These are phyloP conservation scores for Drosophila busckii DNA, from an alignment of 1,140 invertebrate species.

Conservation along the genomic window DNA sequence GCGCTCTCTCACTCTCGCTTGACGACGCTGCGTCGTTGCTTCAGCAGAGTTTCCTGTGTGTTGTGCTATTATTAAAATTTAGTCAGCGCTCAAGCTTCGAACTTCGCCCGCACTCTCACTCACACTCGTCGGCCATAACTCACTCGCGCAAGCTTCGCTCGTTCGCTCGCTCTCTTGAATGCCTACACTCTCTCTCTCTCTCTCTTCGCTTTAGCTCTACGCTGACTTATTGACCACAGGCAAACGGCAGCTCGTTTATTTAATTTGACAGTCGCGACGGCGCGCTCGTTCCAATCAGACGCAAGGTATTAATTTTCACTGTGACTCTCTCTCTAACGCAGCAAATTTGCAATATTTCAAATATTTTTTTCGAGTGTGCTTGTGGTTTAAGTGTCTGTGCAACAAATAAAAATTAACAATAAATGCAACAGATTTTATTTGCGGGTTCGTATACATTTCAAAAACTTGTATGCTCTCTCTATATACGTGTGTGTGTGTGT, in stretches of 20 bases:
- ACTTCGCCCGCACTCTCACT: background rate
- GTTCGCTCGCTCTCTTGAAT: conserved; percentile 1
- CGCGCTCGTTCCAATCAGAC: conserved; percentile 68
- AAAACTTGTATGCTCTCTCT: background rate
- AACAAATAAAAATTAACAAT: too few relatives aligned
- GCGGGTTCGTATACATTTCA: too few relatives aligned
- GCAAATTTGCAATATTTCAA: too few relatives aligned
- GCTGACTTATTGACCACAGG: conserved; percentile 5
- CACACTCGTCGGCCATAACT: background rate
- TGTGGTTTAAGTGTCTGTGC: too few relatives aligned
- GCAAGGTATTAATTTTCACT: conserved; percentile 28
- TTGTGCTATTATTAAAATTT: too few relatives aligned
- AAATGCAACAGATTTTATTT: too few relatives aligned
- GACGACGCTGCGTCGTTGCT: background rate
- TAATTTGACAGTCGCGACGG: conserved; percentile 64
- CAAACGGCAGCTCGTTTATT: conserved; percentile 11
- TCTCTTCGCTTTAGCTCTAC: conserved; percentile 1
- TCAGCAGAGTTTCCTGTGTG: conserved; percentile 1
- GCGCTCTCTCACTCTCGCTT: too few relatives aligned
- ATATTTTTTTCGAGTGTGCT: conserved; percentile 14
- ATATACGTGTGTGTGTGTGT: conserved; percentile 17
- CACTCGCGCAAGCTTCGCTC: background rate
- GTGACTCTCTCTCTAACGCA: conserved; percentile 14
- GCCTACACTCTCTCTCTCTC: conserved; percentile 2
- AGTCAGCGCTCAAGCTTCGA: conserved; percentile 8